Evolutionary conservation across 2,797 vertebrate genomes (phyloP), one percentile per base, ranked within the genome.

Genomic region (Botia kubotai): DNA sequence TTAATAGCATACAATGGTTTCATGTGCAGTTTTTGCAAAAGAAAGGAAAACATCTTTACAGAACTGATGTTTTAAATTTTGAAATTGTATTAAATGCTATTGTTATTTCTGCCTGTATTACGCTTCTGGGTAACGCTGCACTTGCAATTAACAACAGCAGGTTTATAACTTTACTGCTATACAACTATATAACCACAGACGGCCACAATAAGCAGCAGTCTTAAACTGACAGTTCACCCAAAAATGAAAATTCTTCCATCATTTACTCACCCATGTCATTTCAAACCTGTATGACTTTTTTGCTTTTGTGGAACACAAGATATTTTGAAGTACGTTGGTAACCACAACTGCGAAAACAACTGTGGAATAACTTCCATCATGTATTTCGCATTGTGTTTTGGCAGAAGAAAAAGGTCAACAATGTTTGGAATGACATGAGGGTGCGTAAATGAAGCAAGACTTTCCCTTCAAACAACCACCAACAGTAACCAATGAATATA

Each of bases 161-260:
- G 26, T 17, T 43, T 68, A 26, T 7, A 67, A 55, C 36, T 39
- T 4, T 48, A 16, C 52, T 57, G 21, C 16, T 48, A 46, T 57
- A 77, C 21, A 77, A 43, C 6, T 43, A 33, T 23, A 76, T 55
- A 77, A 77, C 33, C 63, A 77, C 39, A 69, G 21, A 29, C 43
- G 23, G 16, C 17, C n/a, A 63, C 48, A 50, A 75, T 50, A 26
- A 75, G 39, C 57, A 33, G 57, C 72, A 0, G 46, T 46, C 48
- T 36, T 11, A 39, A 39, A 39, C 0, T 6, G 36, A 8, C 36
- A 39, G 36, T 39, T 39, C 6, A 39, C 6, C 36, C 5, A 7
- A 39, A 39, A 39, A 39, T 39, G 7, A 6, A 39, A 39, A 39
- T 39, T 39, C 36, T 39, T 39, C 36, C 36, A 39, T 39, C 36